Percentiles rank a stretch among this genome's conserved stretches.
Conservation (phyloP, 1,140 invertebrate genomes). For the Euura saliciscinereae region DNA sequence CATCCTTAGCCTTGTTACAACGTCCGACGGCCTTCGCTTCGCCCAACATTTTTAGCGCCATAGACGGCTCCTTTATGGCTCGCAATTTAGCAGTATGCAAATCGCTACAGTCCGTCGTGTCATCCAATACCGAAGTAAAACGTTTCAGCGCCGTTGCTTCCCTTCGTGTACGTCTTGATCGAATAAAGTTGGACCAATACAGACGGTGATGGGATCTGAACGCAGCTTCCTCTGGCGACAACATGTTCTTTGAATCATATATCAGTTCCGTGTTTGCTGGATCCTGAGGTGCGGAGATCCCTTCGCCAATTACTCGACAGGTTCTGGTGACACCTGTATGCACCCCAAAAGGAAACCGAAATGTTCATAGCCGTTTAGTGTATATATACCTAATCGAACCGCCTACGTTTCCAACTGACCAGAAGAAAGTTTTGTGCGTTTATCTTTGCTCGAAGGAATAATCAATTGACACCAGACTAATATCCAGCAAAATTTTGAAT, state of each 20-base stretch:
- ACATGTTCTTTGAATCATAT: background rate
- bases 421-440: background rate
- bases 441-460: background rate
- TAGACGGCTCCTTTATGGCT: background rate
- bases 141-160: constrained; percentile 8
- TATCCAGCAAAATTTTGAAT: background rate
- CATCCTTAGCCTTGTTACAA: background rate
- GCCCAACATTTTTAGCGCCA: constrained; percentile 4
- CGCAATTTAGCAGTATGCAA: background rate
- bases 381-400: too few species aligned
- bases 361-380: background rate
- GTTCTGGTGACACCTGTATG: background rate
- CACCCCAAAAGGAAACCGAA: background rate
- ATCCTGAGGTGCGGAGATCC: background rate
- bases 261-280: too few species aligned
- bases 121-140: background rate
- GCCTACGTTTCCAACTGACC: background rate
- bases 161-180: constrained; percentile 8
- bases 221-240: background rate
- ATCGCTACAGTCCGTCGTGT: background rate
- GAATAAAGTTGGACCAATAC: constrained; percentile 17
- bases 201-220: background rate
- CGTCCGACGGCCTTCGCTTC: background rate
- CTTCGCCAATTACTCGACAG: background rate
- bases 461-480: background rate